Conservation (phyloP, 1,140 invertebrate genomes). For the Cotesia vestalis region DNA sequence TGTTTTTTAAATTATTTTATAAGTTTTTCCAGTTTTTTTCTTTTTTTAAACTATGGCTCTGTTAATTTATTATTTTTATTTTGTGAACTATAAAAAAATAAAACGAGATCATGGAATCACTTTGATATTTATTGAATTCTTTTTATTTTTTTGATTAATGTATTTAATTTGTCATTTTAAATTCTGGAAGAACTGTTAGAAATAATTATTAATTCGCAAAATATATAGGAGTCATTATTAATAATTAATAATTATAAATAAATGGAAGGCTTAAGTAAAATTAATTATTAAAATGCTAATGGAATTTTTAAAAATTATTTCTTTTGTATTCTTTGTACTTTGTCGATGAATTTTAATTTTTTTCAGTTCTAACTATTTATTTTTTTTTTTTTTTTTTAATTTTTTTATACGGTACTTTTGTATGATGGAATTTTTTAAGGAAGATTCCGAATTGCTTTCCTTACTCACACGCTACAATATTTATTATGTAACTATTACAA, state of each 20-base stretch:
- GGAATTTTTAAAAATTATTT: conserved; percentile 22
- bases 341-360: conserved; percentile 32
- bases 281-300: conserved; percentile 19
- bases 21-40: conserved; percentile 35
- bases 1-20: conserved; percentile 53
- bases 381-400: neutral
- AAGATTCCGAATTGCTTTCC: conserved; percentile 4
- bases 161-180: neutral
- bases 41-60: conserved; percentile 19
- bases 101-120: conserved; percentile 59
- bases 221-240: neutral
- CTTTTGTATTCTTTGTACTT: conserved; percentile 36
- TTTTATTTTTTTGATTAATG: neutral
- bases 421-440: conserved; percentile 2
- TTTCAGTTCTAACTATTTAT: conserved; percentile 20
- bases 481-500: conserved; percentile 10
- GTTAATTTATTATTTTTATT: conserved; percentile 17
- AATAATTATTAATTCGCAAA: too few relatives aligned
- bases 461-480: conserved; percentile 29
- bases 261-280: neutral
- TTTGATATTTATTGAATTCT: conserved; percentile 16
- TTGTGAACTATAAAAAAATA: conserved; percentile 63
- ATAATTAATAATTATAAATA: too few relatives aligned
- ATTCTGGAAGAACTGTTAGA: neutral
- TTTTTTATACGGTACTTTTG: neutral